Percentiles rank a stretch among this genome's conserved stretches.
phyloP scores from a whole-genome alignment of 2,888 invertebrate species.

The Ectemnius lituratus region DNA sequence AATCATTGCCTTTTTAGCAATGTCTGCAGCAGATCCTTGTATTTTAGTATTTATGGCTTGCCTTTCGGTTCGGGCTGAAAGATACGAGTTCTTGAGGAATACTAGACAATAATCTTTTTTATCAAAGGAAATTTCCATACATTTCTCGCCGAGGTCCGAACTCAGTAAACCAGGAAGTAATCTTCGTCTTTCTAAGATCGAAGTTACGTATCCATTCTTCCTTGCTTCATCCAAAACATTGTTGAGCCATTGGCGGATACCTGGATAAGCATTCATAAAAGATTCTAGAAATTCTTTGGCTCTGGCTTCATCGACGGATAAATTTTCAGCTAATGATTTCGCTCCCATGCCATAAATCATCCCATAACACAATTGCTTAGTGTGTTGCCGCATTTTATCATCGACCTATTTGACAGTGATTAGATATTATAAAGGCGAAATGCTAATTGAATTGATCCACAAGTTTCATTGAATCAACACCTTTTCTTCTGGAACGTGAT shows the following conservation, averaged over 20 bases:
- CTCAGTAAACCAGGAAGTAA: slow-evolving; percentile 88
- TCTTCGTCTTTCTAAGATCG: slow-evolving; percentile 88
- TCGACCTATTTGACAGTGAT: slow-evolving; percentile 81
- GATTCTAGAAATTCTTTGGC: slow-evolving; percentile 88
- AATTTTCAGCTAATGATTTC: slow-evolving; percentile 87
- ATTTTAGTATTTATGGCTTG: slow-evolving; percentile 97
- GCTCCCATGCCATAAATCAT: slow-evolving; percentile 98
- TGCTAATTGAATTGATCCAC: slow-evolving; percentile 4
- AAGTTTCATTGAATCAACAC: slow-evolving; percentile 75
- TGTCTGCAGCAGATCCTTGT: slow-evolving; percentile 98
- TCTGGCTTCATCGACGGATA: slow-evolving; percentile 88
- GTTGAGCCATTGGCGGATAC: slow-evolving; percentile 83
- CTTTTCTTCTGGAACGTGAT: slow-evolving; percentile 82
- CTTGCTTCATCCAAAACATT: slow-evolving; percentile 83
- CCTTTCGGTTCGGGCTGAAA: slow-evolving; percentile 87
- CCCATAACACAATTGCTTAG: slow-evolving; percentile 96
- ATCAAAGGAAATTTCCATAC: slow-evolving; percentile 77
- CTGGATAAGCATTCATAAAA: slow-evolving; percentile 88
- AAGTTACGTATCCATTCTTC: slow-evolving; percentile 88
- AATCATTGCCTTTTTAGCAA: slow-evolving; percentile 94
- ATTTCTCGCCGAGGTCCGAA: slow-evolving; percentile 80
- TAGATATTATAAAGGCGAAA: background rate
- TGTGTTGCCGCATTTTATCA: slow-evolving; percentile 88
- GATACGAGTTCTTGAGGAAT: background rate
- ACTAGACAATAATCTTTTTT: background rate